Evolutionary conservation across 2,888 invertebrate species (phyloP).

Genomic region (Brachylomia viminalis): DNA sequence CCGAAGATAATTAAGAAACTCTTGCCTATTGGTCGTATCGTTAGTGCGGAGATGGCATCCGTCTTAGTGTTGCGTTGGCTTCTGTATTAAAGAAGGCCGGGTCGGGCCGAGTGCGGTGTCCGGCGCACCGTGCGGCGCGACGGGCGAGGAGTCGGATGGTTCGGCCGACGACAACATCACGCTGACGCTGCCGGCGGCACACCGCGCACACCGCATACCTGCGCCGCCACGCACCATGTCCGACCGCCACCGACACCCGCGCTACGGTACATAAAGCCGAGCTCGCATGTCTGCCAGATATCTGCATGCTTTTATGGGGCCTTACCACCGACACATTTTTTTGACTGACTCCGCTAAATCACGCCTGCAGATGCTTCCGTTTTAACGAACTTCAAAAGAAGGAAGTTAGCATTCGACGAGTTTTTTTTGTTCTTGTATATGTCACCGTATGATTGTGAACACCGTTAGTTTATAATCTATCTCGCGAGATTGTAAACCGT

Average conservation of each 20-base stretch:
- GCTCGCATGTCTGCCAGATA: constrained; percentile 64
- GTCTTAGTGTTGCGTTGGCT: constrained; percentile 57
- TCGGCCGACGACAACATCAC: constrained; percentile 91
- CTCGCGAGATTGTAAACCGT: too few relatives aligned
- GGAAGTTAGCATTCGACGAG: not conserved
- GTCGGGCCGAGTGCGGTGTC: constrained; percentile 55
- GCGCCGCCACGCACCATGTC: constrained; percentile 48
- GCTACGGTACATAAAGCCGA: constrained; percentile 75
- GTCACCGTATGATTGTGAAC: too few relatives aligned
- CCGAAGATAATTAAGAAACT: not conserved
- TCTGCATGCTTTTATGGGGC: constrained; percentile 53
- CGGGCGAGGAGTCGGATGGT: constrained; percentile 88
- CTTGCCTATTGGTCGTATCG: not conserved
- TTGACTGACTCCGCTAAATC: not conserved
- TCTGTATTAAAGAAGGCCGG: constrained; percentile 66
- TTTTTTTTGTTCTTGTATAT: not conserved
- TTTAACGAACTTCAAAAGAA: not conserved
- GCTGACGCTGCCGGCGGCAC: constrained; percentile 88
- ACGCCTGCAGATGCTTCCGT: not conserved
- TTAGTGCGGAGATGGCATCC: constrained; percentile 6
- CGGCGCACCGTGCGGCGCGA: constrained; percentile 61
- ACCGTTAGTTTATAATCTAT: too few relatives aligned
- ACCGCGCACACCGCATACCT: constrained; percentile 69
- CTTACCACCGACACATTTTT: constrained; percentile 20
- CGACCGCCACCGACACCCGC: constrained; percentile 67